Conservation (phyloP, 2,113 vertebrate species). For the Mirza zaza region DNA sequence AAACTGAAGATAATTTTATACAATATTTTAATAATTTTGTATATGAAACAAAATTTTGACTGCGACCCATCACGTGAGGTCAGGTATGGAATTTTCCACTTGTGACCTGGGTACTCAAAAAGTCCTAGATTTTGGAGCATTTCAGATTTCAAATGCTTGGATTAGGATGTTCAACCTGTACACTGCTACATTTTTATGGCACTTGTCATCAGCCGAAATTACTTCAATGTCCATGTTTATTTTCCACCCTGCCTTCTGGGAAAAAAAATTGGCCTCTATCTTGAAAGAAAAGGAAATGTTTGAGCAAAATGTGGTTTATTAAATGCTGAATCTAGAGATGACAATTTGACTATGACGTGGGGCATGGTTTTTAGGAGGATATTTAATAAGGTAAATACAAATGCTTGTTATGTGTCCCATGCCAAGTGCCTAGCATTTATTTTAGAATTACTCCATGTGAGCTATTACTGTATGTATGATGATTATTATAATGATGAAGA, state of each 20-base stretch:
- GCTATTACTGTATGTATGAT: not conserved
- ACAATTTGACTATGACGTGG: not conserved
- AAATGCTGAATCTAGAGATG: not conserved
- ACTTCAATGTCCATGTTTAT: not conserved
- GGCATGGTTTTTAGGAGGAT: not conserved
- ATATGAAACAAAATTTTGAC: not conserved
- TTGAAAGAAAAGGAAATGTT: not conserved
- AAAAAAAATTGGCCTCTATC: not conserved
- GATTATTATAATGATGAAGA: not conserved
- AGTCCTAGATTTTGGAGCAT: not conserved
- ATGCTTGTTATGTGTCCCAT: not conserved
- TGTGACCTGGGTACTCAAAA: not conserved
- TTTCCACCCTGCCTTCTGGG: not conserved
- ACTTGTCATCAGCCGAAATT: not conserved
- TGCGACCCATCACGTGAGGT: not conserved
- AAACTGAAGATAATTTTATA: not conserved
- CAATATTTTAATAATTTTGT: not conserved
- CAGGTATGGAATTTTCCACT: not conserved
- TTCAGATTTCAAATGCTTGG: not conserved
- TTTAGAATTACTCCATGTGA: not conserved
- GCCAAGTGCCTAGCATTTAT: not conserved
- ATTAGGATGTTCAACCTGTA: not conserved
- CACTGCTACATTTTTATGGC: not conserved
- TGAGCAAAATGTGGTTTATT: not conserved
- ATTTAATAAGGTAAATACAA: not conserved